Evolutionary conservation across 2,113 vertebrate genomes (phyloP).

Genomic region (Cryptotis parvus): DNA sequence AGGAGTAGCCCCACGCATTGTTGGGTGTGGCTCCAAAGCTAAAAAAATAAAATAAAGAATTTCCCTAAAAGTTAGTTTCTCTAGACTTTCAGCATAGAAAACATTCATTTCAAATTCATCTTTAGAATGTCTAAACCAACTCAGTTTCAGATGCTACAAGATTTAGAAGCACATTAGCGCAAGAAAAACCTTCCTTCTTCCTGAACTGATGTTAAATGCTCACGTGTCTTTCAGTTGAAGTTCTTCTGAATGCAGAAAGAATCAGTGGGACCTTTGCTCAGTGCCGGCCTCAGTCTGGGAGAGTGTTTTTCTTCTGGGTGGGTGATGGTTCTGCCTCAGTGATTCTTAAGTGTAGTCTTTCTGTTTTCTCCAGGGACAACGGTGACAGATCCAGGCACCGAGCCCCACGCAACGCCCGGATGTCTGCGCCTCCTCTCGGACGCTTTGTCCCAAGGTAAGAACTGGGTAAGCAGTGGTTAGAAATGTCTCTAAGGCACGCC

Average conservation of each 20-base stretch:
- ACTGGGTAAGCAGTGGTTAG: background rate
- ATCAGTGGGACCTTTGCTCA: background rate
- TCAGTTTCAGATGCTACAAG: slow-evolving; percentile 30
- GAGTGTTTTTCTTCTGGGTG: slow-evolving; percentile 7
- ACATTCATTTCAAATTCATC: slow-evolving; percentile 25
- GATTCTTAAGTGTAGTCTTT: slow-evolving; percentile 30
- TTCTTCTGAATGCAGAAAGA: slow-evolving; percentile 13
- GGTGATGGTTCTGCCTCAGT: slow-evolving; percentile 22
- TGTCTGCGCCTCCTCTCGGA: slow-evolving; percentile 97
- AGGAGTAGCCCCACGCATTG: too few relatives aligned
- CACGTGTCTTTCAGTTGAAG: background rate
- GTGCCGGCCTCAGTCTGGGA: background rate
- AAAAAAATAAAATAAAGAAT: too few relatives aligned
- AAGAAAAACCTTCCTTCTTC: slow-evolving; percentile 52
- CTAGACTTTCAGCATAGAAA: slow-evolving; percentile 23
- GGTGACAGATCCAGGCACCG: slow-evolving; percentile 96
- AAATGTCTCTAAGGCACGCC: background rate
- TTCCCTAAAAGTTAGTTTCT: background rate
- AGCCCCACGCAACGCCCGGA: slow-evolving; percentile 96
- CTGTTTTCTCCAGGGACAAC: slow-evolving; percentile 90
- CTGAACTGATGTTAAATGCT: slow-evolving; percentile 41
- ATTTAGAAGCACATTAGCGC: slow-evolving; percentile 25
- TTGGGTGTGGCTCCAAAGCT: too few relatives aligned
- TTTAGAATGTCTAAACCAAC: slow-evolving; percentile 20
- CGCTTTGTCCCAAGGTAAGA: slow-evolving; percentile 97